phyloP scores from a whole-genome alignment of 2,888 invertebrate species.

The Polymixis lichenea region DNA sequence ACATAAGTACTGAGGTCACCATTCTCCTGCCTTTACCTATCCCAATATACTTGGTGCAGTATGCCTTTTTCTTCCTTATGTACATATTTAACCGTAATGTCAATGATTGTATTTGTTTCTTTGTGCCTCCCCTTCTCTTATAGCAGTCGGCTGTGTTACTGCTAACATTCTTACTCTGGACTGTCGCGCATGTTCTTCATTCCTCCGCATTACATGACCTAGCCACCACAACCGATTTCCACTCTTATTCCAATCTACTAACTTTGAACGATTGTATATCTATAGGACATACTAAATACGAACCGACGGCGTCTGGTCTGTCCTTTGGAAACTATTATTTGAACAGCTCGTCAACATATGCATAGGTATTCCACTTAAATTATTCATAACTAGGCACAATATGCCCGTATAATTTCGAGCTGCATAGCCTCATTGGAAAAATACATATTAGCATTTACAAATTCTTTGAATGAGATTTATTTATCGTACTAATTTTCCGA shows the following conservation, averaged over 20 bases:
- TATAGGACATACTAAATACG: neutral
- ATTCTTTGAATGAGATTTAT: conserved; percentile 13
- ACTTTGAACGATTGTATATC: neutral
- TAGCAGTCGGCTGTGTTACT: neutral
- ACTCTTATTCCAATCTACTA: neutral
- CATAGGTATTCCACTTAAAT: conserved; percentile 25
- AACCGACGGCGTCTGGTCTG: neutral
- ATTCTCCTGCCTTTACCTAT: neutral
- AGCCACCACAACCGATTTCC: neutral
- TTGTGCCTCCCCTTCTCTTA: too few species aligned
- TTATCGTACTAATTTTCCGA: conserved; percentile 2
- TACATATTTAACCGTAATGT: neutral
- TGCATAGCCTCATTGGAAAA: conserved; percentile 36
- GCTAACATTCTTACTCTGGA: neutral
- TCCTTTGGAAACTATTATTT: conserved; percentile 23
- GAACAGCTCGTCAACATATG: conserved; percentile 11
- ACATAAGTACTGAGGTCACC: too few species aligned
- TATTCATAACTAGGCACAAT: conserved; percentile 36
- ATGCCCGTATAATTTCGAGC: conserved; percentile 40
- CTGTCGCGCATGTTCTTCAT: neutral
- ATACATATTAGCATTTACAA: conserved; percentile 13
- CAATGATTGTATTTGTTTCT: neutral
- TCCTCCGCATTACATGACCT: neutral
- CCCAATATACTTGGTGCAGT: neutral
- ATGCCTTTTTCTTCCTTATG: neutral